Percentiles rank a stretch among this genome's conserved stretches.
Evolutionary conservation across 1,140 invertebrate genomes (phyloP).

Genomic region (Papilio dardanus): DNA sequence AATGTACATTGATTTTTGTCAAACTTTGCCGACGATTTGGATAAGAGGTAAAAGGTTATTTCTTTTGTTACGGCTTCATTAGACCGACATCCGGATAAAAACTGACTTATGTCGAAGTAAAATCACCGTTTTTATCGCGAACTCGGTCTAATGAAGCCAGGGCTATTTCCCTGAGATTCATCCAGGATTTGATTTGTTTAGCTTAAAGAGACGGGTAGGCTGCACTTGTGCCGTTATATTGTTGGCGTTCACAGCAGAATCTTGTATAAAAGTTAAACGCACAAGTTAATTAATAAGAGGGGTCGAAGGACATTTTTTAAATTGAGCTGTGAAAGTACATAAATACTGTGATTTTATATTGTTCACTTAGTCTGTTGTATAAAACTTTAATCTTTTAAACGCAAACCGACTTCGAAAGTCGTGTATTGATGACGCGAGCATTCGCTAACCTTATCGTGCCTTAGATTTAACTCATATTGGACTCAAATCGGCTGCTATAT

Average conservation of each 20-base stretch:
- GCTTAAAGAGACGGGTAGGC: background rate
- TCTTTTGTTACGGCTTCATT: no score
- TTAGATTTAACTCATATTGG: slow-evolving; percentile 20
- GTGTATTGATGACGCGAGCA: slow-evolving; percentile 13
- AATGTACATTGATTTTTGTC: slow-evolving; percentile 7
- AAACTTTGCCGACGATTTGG: background rate
- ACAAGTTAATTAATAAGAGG: slow-evolving; percentile 43
- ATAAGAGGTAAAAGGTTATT: background rate
- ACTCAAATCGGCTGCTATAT: slow-evolving; percentile 29
- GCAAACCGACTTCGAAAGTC: slow-evolving; percentile 7
- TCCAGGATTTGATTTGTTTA: background rate
- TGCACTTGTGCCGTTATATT: slow-evolving; percentile 42
- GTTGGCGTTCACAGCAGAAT: slow-evolving; percentile 49
- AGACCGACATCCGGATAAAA: no score
- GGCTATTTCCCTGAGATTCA: no score
- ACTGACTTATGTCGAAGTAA: no score
- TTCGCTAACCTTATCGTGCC: slow-evolving; percentile 34
- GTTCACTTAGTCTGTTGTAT: slow-evolving; percentile 25
- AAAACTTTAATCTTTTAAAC: slow-evolving; percentile 1
- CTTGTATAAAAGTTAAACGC: slow-evolving; percentile 43
- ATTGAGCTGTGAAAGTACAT: slow-evolving; percentile 36
- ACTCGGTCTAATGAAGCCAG: no score
- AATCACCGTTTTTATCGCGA: no score
- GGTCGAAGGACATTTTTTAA: slow-evolving; percentile 23
- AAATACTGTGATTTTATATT: slow-evolving; percentile 33